Conservation (phyloP, 2,888 invertebrate species). For the Crossocerus cetratus region DNA sequence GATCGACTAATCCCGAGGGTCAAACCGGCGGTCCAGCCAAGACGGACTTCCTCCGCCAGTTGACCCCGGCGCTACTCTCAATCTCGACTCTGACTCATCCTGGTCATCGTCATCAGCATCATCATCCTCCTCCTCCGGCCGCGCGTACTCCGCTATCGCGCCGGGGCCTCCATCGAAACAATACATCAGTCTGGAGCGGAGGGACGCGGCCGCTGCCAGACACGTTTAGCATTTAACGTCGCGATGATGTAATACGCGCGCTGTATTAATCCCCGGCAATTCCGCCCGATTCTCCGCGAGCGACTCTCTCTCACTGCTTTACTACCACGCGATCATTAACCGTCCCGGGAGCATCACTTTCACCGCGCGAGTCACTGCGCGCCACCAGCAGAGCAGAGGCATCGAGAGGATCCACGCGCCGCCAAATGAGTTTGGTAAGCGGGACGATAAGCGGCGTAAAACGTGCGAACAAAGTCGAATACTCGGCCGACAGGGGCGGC, state of each 20-base stretch:
- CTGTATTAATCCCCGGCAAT: slow-evolving; percentile 36
- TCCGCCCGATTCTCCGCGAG: slow-evolving; percentile 11
- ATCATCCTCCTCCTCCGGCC: slow-evolving; percentile 36
- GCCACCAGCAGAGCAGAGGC: background rate
- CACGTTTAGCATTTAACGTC: slow-evolving; percentile 35
- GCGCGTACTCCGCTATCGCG: background rate
- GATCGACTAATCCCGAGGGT: slow-evolving; percentile 68
- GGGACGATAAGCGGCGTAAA: slow-evolving; percentile 41
- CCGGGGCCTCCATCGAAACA: slow-evolving; percentile 9
- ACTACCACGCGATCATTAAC: background rate
- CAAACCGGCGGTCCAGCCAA: slow-evolving; percentile 68
- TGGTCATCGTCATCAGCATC: slow-evolving; percentile 55
- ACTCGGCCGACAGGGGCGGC: slow-evolving; percentile 36
- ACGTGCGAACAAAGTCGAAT: slow-evolving; percentile 42
- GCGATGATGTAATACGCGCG: slow-evolving; percentile 44
- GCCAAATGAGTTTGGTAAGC: slow-evolving; percentile 26
- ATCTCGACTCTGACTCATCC: slow-evolving; percentile 73
- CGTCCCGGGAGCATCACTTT: background rate
- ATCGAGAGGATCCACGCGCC: slow-evolving; percentile 21
- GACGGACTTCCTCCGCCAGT: slow-evolving; percentile 73
- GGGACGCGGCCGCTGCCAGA: slow-evolving; percentile 23
- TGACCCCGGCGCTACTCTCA: slow-evolving; percentile 73
- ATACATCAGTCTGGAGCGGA: slow-evolving; percentile 6
- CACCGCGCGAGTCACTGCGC: background rate
- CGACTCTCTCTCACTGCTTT: slow-evolving; percentile 21